A percentile compares a stretch with the other conserved stretches of the same genome.
Conservation (phyloP, 2,797 vertebrate species). For the Hybognathus amarus region DNA sequence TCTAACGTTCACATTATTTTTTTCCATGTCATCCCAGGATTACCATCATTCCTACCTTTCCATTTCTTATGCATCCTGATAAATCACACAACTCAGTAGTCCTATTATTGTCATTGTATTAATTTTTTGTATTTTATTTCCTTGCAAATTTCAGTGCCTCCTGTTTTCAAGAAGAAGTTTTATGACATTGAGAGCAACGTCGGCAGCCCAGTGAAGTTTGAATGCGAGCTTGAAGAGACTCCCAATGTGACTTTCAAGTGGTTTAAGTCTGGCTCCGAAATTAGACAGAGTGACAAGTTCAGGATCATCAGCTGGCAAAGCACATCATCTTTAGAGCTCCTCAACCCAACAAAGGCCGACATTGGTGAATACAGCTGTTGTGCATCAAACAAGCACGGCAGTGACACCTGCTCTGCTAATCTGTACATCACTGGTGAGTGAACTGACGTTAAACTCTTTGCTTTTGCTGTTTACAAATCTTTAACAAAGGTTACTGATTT, state of each 20-base stretch:
- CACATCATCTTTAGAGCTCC: constrained; percentile 85
- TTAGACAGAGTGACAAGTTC: constrained; percentile 88
- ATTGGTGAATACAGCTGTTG: constrained; percentile 88
- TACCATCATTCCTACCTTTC: constrained; percentile 66
- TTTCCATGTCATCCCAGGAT: constrained; percentile 75
- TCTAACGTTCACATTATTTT: constrained; percentile 63
- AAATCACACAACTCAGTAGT: constrained; percentile 50
- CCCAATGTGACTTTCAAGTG: constrained; percentile 92
- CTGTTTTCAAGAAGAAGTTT: constrained; percentile 86
- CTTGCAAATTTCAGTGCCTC: constrained; percentile 79
- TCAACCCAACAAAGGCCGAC: constrained; percentile 84
- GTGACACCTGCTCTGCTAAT: constrained; percentile 87
- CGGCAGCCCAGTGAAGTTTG: constrained; percentile 86
- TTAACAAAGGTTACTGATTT: not conserved
- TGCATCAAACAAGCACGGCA: constrained; percentile 89
- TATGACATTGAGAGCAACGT: constrained; percentile 84
- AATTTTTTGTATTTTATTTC: constrained; percentile 51
- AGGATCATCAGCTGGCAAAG: constrained; percentile 83
- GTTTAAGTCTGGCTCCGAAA: constrained; percentile 88
- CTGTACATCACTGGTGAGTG: constrained; percentile 90
- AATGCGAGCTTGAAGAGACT: constrained; percentile 89
- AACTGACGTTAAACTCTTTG: constrained; percentile 27
- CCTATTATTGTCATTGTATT: constrained; percentile 28
- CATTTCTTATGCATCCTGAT: constrained; percentile 63
- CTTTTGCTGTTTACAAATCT: constrained; percentile 23